Conservation (phyloP, 1,140 invertebrate species). For the Brachionus manjavacas region DNA sequence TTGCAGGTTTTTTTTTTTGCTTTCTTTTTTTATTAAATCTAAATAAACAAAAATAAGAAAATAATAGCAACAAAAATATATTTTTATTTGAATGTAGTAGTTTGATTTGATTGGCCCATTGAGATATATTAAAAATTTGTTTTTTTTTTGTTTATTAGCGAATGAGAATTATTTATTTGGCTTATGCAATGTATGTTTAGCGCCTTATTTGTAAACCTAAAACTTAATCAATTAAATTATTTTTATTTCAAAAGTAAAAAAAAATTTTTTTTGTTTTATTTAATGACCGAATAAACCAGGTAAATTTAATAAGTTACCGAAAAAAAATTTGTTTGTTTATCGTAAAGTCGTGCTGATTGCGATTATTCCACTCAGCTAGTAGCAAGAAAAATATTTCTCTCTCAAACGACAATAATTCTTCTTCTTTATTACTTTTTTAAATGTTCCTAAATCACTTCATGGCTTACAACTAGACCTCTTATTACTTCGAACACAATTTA, state of each 20-base stretch:
- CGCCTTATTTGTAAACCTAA: neutral
- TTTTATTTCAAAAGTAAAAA: neutral
- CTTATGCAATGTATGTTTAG: neutral
- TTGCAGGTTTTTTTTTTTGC: neutral
- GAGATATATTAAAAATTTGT: neutral
- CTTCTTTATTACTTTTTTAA: too few species aligned
- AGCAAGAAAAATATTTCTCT: neutral
- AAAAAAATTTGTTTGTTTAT: slow-evolving; percentile 26
- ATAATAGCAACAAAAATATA: neutral
- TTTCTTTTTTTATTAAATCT: neutral
- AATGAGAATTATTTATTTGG: neutral
- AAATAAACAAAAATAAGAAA: neutral
- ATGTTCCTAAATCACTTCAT: too few species aligned
- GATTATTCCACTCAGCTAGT: neutral
- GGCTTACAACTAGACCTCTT: too few species aligned
- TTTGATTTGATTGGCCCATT: neutral
- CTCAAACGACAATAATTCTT: too few species aligned
- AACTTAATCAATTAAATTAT: neutral
- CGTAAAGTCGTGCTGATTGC: slow-evolving; percentile 11
- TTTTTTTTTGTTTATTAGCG: neutral
- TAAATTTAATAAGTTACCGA: neutral
- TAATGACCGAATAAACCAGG: neutral
- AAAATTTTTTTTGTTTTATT: neutral
- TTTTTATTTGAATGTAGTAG: neutral
- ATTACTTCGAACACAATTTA: too few species aligned